Evolutionary conservation across 2,888 invertebrate species (phyloP), one percentile per base, ranked within the genome.

Genomic region (Netelia inedita): DNA sequence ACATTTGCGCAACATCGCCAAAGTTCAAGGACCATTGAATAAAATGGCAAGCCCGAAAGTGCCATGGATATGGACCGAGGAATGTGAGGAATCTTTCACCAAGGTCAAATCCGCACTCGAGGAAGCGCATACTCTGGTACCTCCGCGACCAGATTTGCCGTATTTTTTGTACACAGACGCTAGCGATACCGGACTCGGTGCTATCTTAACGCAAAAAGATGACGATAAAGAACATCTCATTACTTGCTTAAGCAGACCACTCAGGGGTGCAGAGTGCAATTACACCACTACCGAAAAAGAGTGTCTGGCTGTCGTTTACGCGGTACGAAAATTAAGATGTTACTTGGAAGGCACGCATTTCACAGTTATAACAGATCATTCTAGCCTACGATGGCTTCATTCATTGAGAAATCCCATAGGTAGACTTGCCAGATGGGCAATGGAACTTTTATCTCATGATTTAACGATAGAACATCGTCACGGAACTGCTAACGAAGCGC

Each of bases 341-440:
- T n/a, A n/a, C n/a, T n/a, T n/a, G n/a, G n/a, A n/a, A n/a, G n/a
- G n/a, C n/a, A n/a, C n/a, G n/a, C n/a, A n/a, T n/a, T n/a, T n/a
- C n/a, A n/a, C n/a, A n/a, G n/a, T n/a, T n/a, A 46, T 90, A 0
- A 91, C 89, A 0, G 89, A 89, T 35, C 89, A 90, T 14, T 57
- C 68, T 10, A 86, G 84, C 11, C 53, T 90, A 5, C 43, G 69
- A 0, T 90, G 89, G 89, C 57, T 89, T 1, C 78, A 83, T 10
- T 82, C 80, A n/a, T 74, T 87, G 3, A 85, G 88, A 19, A 79
- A 88, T 21, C 89, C 90, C 9, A 69, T 71, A 65, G 89, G 84
- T 0, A 28, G 75, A 6, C 11, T 82, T 3, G 66, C 72, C 5
- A 57, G 82, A 9, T 82, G 71, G 68, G 50, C 66, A 0, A 61